Conservation (phyloP, 2,113 vertebrate species). For the Plectropomus leopardus region DNA sequence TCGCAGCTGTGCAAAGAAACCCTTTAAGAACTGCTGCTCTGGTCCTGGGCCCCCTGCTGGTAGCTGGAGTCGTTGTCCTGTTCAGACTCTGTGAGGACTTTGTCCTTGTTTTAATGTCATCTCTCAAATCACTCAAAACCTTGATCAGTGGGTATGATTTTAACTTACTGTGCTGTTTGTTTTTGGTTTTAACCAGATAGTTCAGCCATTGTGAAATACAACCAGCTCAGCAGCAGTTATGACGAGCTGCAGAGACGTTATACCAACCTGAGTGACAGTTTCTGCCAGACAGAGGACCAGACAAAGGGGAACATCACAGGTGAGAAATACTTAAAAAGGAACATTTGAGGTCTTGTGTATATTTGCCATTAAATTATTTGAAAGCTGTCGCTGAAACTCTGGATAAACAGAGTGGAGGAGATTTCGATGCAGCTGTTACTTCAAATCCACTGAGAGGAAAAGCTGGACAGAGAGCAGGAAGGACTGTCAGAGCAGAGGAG, state of each 20-base stretch:
- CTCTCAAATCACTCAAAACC: too few relatives aligned
- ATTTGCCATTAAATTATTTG: neutral
- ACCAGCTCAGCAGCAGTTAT: neutral
- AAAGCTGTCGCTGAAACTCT: neutral
- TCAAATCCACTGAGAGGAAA: constrained; percentile 18
- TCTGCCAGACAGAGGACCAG: fast-evolving
- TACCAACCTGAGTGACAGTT: fast-evolving
- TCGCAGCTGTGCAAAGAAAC: neutral
- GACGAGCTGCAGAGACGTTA: neutral
- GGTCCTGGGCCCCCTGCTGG: constrained; percentile 32
- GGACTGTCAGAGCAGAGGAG: constrained; percentile 21
- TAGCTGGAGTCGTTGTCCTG: neutral
- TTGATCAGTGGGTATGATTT: too few relatives aligned
- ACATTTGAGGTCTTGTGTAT: neutral
- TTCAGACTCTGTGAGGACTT: constrained; percentile 26
- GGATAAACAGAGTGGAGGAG: neutral
- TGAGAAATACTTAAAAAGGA: neutral
- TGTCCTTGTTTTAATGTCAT: neutral
- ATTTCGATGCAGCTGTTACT: constrained; percentile 9
- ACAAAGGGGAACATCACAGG: neutral
- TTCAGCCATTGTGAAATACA: fast-evolving
- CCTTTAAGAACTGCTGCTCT: fast-evolving
- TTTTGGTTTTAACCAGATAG: constrained; percentile 2
- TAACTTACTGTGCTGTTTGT: too few relatives aligned
- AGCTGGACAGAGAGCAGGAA: neutral